Conservation (phyloP, 2,797 vertebrate species). For the Melanotaenia maccullochi region DNA sequence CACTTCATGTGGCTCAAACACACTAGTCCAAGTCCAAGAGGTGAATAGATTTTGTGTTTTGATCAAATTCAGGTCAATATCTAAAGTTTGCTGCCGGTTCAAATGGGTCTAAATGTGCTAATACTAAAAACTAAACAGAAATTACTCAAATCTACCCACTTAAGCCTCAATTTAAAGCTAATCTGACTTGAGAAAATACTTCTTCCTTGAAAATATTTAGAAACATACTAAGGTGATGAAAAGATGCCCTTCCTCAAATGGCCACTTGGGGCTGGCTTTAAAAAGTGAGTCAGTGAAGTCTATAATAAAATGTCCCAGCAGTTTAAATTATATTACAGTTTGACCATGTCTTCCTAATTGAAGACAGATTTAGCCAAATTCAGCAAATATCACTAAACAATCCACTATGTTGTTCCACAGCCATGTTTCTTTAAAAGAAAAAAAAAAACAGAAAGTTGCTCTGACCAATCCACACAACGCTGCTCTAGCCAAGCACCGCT, state of each 20-base stretch:
- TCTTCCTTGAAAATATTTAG: background rate
- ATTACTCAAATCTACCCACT: background rate
- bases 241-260: too few relatives aligned
- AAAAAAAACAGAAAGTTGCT: background rate
- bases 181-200: background rate
- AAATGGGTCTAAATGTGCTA: background rate
- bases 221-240: too few relatives aligned
- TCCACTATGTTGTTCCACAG: background rate
- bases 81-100: background rate
- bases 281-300: background rate
- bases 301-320: background rate
- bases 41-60: background rate
- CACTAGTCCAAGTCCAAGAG: background rate
- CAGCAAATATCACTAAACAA: background rate
- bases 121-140: background rate
- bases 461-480: background rate
- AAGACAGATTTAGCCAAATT: background rate
- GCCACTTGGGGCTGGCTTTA: too few relatives aligned
- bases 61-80: background rate
- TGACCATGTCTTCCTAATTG: background rate
- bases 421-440: background rate
- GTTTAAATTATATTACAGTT: background rate
- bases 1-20: background rate
- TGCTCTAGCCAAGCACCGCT: background rate
- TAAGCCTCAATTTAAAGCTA: background rate